phyloP scores from a whole-genome alignment of 2,797 vertebrate species.

The Pseudochirops cupreus region DNA sequence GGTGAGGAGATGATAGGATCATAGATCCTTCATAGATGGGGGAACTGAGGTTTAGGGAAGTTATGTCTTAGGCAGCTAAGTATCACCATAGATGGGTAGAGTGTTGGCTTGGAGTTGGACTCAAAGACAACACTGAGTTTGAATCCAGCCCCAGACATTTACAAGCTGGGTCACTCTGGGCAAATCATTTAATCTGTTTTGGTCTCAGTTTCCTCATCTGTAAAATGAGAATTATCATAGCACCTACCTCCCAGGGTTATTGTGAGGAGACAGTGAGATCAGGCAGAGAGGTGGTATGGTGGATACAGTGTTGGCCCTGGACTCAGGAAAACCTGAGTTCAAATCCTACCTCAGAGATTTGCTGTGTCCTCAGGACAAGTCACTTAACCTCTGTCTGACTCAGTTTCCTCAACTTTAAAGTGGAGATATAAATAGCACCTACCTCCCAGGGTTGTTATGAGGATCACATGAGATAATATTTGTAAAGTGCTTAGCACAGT shows the following conservation, averaged over 20 bases:
- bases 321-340: too few relatives aligned
- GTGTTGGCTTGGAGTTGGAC: background rate
- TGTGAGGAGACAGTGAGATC: background rate
- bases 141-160: background rate
- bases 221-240: background rate
- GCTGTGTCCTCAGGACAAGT: too few relatives aligned
- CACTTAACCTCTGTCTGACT: too few relatives aligned
- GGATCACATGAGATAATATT: too few relatives aligned
- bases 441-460: too few relatives aligned
- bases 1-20: background rate
- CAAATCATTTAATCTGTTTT: background rate
- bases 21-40: background rate
- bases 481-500: too few relatives aligned
- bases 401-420: too few relatives aligned
- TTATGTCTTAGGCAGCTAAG: background rate
- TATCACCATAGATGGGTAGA: background rate
- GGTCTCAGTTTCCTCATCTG: background rate
- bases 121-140: background rate
- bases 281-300: background rate
- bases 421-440: too few relatives aligned
- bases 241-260: background rate
- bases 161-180: background rate
- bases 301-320: background rate
- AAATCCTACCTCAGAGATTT: too few relatives aligned
- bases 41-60: background rate